A percentile compares a stretch with the other conserved stretches of the same genome.
Conservation (phyloP, 2,888 invertebrate species). For the Thymelicus acteon region DNA sequence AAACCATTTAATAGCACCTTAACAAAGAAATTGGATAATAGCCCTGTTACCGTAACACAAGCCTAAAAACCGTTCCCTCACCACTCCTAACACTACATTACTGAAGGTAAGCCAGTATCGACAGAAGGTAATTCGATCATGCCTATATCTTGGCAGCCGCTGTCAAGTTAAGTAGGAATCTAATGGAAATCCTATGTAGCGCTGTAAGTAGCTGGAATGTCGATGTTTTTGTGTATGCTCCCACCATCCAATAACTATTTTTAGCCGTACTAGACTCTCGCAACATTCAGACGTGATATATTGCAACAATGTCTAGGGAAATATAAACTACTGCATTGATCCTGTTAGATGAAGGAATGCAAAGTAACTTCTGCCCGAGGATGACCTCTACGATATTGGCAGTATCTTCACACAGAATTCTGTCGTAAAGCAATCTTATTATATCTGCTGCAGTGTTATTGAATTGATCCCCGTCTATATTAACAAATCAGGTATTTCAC, state of each 20-base stretch:
- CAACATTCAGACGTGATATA: conserved; percentile 11
- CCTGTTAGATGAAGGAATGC: conserved; percentile 3
- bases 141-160: conserved; percentile 60
- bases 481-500: too few species aligned
- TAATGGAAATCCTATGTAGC: conserved; percentile 79
- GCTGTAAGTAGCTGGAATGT: conserved; percentile 56
- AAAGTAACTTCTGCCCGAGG: neutral
- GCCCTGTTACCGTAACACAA: conserved; percentile 22
- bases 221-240: conserved; percentile 43
- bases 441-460: too few species aligned
- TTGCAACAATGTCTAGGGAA: conserved; percentile 8
- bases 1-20: conserved; percentile 6
- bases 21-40: conserved; percentile 36
- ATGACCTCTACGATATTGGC: neutral
- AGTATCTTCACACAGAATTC: neutral
- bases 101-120: conserved; percentile 53
- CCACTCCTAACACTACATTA: conserved; percentile 38
- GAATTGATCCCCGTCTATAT: too few species aligned
- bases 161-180: conserved; percentile 71
- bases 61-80: conserved; percentile 15
- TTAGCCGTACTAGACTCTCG: conserved; percentile 19
- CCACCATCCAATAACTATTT: conserved; percentile 19
- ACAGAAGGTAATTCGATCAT: conserved; percentile 72
- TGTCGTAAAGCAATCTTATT: too few species aligned
- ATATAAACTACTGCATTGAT: conserved; percentile 18